Evolutionary conservation across 1,140 invertebrate genomes (phyloP).

Genomic region (Augochlora pura): DNA sequence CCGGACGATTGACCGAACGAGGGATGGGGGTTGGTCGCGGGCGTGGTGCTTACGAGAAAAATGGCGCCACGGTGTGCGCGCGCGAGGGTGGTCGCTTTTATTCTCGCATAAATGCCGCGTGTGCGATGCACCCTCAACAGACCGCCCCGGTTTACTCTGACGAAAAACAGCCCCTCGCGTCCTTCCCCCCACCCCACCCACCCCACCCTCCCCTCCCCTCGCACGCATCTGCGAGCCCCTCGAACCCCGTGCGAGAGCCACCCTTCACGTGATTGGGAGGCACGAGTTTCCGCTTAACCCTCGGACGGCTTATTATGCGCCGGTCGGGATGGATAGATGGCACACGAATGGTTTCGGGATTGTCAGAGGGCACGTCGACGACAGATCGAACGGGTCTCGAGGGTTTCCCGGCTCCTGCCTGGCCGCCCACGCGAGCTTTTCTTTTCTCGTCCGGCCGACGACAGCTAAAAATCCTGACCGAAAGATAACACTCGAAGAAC

Average conservation of each 20-base stretch:
- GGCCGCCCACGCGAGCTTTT: conserved; percentile 26
- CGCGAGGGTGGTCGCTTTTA: conserved; percentile 58
- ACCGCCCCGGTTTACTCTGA: conserved; percentile 62
- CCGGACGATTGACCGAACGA: conserved; percentile 57
- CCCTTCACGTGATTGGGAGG: conserved; percentile 55
- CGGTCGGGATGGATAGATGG: conserved; percentile 60
- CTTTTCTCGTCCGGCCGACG: conserved; percentile 13
- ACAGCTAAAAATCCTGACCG: too few species aligned
- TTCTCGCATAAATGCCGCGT: conserved; percentile 65
- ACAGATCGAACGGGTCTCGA: conserved; percentile 62
- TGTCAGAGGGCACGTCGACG: conserved; percentile 53
- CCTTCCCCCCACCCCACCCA: conserved; percentile 20
- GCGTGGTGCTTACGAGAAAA: conserved; percentile 72
- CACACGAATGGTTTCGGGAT: conserved; percentile 63
- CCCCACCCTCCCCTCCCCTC: conserved; percentile 24
- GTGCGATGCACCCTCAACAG: conserved; percentile 69
- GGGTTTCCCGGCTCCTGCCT: conserved; percentile 49
- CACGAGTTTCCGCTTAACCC: conserved; percentile 64
- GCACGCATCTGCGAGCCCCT: conserved; percentile 9
- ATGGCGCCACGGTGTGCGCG: conserved; percentile 60
- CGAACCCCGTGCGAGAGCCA: conserved; percentile 20
- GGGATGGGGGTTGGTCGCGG: conserved; percentile 55
- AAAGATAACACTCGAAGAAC: too few species aligned
- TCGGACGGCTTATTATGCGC: conserved; percentile 69
- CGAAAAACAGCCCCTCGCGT: conserved; percentile 50